phyloP scores from a whole-genome alignment of 1,140 invertebrate species.

The Oryctes rhinoceros region DNA sequence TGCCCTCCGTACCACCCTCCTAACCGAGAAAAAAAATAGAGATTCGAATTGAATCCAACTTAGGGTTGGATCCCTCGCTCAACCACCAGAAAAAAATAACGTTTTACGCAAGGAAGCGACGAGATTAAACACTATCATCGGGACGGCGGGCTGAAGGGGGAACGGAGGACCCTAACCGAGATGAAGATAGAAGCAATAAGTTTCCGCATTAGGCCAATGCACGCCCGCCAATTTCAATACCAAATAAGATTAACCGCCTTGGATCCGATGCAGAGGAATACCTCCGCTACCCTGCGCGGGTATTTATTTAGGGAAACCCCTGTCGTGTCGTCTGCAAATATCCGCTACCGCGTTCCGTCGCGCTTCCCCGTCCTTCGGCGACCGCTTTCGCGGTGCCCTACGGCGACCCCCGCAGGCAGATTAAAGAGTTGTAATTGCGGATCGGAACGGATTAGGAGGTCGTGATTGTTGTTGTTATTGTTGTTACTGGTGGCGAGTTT shows the following conservation, averaged over 20 bases:
- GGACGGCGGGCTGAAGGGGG: neutral
- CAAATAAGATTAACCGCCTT: slow-evolving; percentile 9
- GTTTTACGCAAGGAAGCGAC: too few relatives aligned
- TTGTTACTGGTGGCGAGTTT: neutral
- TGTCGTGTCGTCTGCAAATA: slow-evolving; percentile 9
- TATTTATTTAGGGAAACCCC: neutral
- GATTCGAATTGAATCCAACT: too few relatives aligned
- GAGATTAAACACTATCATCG: too few relatives aligned
- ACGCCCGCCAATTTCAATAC: slow-evolving; percentile 17
- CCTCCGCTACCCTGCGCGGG: neutral
- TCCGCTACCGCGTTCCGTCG: neutral
- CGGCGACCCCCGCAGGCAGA: slow-evolving; percentile 2
- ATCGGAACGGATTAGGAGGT: slow-evolving; percentile 1
- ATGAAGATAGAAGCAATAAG: neutral
- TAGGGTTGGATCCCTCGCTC: too few relatives aligned
- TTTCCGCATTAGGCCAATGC: neutral
- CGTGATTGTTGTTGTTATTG: slow-evolving; percentile 3
- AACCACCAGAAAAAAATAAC: too few relatives aligned
- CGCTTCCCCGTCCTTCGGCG: neutral
- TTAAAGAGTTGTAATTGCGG: slow-evolving; percentile 32
- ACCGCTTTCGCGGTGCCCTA: neutral
- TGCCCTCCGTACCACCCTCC: too few relatives aligned
- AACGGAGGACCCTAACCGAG: neutral
- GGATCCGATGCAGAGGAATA: neutral
- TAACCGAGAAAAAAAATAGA: too few relatives aligned